Percentiles rank a stretch among this genome's conserved stretches.
Conservation (phyloP, 2,888 invertebrate genomes). For the Osmoderma eremita region DNA sequence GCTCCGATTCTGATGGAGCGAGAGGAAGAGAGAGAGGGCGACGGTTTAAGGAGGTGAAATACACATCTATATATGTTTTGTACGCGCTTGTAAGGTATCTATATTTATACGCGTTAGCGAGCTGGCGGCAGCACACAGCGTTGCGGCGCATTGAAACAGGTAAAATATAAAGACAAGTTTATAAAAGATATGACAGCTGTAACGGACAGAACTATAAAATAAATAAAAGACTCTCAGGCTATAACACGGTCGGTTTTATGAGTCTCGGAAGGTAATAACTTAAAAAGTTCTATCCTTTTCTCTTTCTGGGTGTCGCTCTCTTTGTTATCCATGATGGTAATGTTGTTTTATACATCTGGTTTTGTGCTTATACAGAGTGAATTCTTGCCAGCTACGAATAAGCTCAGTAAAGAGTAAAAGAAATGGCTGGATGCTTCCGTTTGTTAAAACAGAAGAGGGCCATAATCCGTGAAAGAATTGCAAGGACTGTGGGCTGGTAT, state of each 20-base stretch:
- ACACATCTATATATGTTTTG: slow-evolving; percentile 11
- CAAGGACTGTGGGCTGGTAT: too few species aligned
- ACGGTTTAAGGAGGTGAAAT: not conserved
- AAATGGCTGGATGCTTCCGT: too few species aligned
- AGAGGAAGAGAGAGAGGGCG: too few species aligned
- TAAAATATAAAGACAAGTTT: slow-evolving; percentile 57
- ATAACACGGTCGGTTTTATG: slow-evolving; percentile 54
- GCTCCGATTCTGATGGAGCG: too few species aligned
- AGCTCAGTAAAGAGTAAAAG: too few species aligned
- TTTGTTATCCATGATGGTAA: slow-evolving; percentile 32
- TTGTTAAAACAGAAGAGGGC: too few species aligned
- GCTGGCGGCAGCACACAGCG: too few species aligned
- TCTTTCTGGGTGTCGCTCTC: slow-evolving; percentile 33
- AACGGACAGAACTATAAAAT: slow-evolving; percentile 58
- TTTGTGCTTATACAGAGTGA: too few species aligned
- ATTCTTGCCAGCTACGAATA: too few species aligned
- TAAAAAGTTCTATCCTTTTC: slow-evolving; percentile 34
- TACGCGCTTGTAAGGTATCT: not conserved
- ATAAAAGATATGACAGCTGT: slow-evolving; percentile 62
- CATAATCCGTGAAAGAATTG: too few species aligned
- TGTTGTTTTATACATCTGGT: slow-evolving; percentile 2
- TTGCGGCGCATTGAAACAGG: slow-evolving; percentile 46
- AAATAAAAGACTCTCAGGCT: slow-evolving; percentile 56
- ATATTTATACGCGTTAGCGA: slow-evolving; percentile 38
- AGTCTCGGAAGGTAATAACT: slow-evolving; percentile 50